These are phyloP conservation scores for Dusona sp. DNA, from an alignment of 2,888 invertebrate species.

Conservation along the genomic window DNA sequence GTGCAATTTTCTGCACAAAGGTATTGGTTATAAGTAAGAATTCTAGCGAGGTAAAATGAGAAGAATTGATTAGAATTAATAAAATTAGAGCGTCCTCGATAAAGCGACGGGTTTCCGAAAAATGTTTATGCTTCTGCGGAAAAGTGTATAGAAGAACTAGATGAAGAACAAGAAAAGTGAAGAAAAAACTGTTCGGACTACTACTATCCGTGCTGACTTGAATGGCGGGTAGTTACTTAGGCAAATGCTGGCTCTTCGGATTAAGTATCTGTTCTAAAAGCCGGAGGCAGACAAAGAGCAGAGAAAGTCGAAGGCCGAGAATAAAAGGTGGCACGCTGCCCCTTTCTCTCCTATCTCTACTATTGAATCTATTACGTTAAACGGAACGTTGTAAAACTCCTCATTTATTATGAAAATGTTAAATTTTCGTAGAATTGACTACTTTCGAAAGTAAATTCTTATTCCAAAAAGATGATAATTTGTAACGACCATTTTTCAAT, in stretches of 20 bases:
- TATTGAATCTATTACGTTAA: constrained; percentile 41
- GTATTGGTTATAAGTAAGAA: not conserved
- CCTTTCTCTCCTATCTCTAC: constrained; percentile 14
- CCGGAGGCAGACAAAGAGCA: constrained; percentile 72
- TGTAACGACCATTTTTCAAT: constrained; percentile 64
- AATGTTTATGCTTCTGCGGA: constrained; percentile 15
- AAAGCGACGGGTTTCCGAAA: constrained; percentile 3
- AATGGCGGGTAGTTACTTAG: constrained; percentile 83
- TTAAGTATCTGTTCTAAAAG: constrained; percentile 84
- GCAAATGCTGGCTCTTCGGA: constrained; percentile 83
- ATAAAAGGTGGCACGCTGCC: constrained; percentile 65
- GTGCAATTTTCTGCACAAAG: not conserved
- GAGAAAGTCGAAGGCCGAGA: constrained; percentile 60
- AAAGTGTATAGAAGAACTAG: constrained; percentile 40
- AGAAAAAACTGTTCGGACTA: constrained; percentile 74
- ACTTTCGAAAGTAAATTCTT: constrained; percentile 63
- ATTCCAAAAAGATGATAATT: constrained; percentile 55
- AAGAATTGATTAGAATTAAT: constrained; percentile 33
- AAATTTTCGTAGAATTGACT: constrained; percentile 79
- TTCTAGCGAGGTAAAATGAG: not conserved
- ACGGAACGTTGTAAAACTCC: constrained; percentile 77
- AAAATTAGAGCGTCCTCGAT: constrained; percentile 18
- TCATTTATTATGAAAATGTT: constrained; percentile 73
- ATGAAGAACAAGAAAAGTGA: constrained; percentile 66
- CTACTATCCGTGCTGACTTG: constrained; percentile 73